phyloP scores from a whole-genome alignment of 2,888 invertebrate species.

The Lepidonotus clava region DNA sequence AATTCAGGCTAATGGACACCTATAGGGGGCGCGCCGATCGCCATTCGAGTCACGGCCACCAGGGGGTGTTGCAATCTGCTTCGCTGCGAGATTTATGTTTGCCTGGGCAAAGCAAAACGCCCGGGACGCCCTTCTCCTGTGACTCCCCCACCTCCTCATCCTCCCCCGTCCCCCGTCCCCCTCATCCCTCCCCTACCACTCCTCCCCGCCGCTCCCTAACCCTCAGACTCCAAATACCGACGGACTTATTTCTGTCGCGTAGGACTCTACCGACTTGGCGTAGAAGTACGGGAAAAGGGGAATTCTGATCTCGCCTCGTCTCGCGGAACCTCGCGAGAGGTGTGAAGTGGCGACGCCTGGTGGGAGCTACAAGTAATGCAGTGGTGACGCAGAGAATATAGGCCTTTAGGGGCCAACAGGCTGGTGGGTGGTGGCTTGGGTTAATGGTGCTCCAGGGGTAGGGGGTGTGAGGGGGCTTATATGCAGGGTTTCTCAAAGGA shows the following conservation, averaged over 20 bases:
- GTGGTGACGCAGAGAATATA: no score
- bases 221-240: no score
- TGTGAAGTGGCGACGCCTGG: no score
- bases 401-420: no score
- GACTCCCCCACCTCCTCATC: neutral
- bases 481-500: no score
- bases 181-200: neutral
- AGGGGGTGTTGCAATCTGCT: constrained; percentile 3
- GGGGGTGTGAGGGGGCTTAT: no score
- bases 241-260: neutral
- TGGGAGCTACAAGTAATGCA: no score
- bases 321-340: neutral
- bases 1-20: neutral
- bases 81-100: constrained; percentile 7
- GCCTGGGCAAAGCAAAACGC: neutral
- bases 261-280: neutral
- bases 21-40: neutral
- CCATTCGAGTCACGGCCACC: neutral
- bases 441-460: no score
- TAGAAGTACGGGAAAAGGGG: neutral
- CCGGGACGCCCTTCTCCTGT: neutral
- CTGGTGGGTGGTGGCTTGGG: no score
- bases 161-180: neutral
- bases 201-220: neutral
- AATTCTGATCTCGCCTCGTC: neutral